A percentile compares a stretch with the other conserved stretches of the same genome.
These are phyloP conservation scores for Hymenochirus boettgeri DNA, from an alignment of 2,113 vertebrate genomes.

Conservation along the genomic window DNA sequence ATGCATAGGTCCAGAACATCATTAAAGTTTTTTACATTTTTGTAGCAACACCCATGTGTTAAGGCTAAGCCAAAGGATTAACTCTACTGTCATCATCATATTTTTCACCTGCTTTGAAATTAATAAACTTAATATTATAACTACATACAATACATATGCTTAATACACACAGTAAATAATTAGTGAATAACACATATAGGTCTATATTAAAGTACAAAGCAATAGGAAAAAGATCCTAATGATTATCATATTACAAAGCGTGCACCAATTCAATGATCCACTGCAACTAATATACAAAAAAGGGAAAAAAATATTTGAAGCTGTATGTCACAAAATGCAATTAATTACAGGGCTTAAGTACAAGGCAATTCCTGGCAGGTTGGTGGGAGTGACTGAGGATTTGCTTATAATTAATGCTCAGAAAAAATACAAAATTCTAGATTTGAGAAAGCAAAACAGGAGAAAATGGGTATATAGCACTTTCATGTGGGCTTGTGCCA, in stretches of 20 bases:
- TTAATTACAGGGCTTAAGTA: constrained; percentile 65
- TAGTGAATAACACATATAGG: not conserved
- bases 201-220: not conserved
- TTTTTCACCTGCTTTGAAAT: not conserved
- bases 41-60: no score
- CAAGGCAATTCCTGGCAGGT: constrained; percentile 68
- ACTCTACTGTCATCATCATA: no score
- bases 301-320: constrained; percentile 45
- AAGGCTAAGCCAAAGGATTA: no score
- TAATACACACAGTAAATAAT: not conserved
- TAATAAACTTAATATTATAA: not conserved
- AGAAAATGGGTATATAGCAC: constrained; percentile 52
- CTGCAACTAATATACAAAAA: not conserved
- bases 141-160: not conserved
- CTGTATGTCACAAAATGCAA: constrained; percentile 57
- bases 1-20: no score
- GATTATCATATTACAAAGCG: not conserved
- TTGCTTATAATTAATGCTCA: constrained; percentile 51
- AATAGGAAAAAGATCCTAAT: not conserved
- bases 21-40: no score
- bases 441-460: constrained; percentile 53
- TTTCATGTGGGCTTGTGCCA: constrained; percentile 50
- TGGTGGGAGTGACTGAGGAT: constrained; percentile 63
- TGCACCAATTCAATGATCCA: not conserved
- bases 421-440: constrained; percentile 20